Base-by-base conservation (phyloP, 1,140 invertebrate genomes). In the Triops cancriformis region DNA sequence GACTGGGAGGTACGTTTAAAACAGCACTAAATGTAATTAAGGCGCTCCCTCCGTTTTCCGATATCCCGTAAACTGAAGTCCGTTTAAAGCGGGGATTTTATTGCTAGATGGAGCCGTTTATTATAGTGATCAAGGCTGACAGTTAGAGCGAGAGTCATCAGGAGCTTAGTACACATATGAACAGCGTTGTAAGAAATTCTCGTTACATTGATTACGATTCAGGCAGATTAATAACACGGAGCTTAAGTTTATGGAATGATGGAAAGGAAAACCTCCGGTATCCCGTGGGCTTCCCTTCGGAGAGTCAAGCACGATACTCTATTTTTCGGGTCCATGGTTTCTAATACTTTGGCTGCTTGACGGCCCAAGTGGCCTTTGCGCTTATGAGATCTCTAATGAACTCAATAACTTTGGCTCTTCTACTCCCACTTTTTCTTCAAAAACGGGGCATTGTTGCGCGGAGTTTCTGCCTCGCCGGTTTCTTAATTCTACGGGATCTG, bases 351-450 rank as follows among this genome's bases (percentile, higher is more conserved):
- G 51, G 51, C 18, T 64, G 51, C 51, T 14, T 64, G 51, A 64
- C 51, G 51, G 51, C 51, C 51, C 51, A 64, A 64, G 51, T 64
- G 51, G 51, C 51, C 51, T 64, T 64, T 23, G 51, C 51, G 18
- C 51, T 64, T 64, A 64, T 64, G 51, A 64, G 51, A 64, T 64
- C 51, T 64, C 51, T 64, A 64, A 64, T 64, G 9, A 64, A 64
- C 51, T 64, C 51, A 64, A 64, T 64, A 64, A 64, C 51, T 64
- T 64, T 64, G 51, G n/a, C 51, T 64, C 51, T 64, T 64, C 51
- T 64, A 12, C 45, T 64, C 1, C 51, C 23, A n/a, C 18, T 23
- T 64, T 64, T 64, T 64, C 51, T 64, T 10, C 10, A 5, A 64
- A 64, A 64, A n/a, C 18, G 18, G 9, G 23, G 51, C 51, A 64